Evolutionary conservation across 2,888 invertebrate species (phyloP).

Genomic region (Diaprepes abbreviatus): DNA sequence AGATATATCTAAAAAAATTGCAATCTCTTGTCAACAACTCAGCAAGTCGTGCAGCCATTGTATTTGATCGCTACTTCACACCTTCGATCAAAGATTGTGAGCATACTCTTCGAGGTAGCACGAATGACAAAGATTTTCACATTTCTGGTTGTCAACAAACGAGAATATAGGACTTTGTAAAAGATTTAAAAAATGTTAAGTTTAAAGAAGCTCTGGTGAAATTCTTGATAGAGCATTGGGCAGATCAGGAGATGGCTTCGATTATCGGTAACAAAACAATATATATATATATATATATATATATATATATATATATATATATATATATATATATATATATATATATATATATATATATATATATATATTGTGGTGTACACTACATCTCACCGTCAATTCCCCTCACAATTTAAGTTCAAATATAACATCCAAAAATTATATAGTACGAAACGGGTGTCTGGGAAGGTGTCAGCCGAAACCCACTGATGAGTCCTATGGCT

Average conservation of each 20-base stretch:
- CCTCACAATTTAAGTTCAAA: too few species aligned
- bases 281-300: too few species aligned
- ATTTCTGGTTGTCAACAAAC: slow-evolving; percentile 46
- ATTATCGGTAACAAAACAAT: slow-evolving; percentile 55
- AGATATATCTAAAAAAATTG: slow-evolving; percentile 53
- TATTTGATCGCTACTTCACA: slow-evolving; percentile 53
- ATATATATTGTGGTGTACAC: too few species aligned
- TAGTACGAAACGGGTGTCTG: too few species aligned
- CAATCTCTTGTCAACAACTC: slow-evolving; percentile 47
- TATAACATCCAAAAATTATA: too few species aligned
- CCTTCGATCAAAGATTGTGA: slow-evolving; percentile 55
- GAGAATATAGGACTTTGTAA: slow-evolving; percentile 38
- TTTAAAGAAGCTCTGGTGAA: slow-evolving; percentile 55
- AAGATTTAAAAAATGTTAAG: slow-evolving; percentile 42
- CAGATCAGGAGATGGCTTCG: slow-evolving; percentile 52
- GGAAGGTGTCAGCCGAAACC: too few species aligned
- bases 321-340: too few species aligned
- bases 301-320: too few species aligned
- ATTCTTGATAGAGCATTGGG: slow-evolving; percentile 57
- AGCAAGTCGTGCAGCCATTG: slow-evolving; percentile 39
- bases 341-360: too few species aligned
- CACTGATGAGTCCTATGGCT: too few species aligned
- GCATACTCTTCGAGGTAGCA: slow-evolving; percentile 48
- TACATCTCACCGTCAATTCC: too few species aligned
- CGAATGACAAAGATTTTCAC: slow-evolving; percentile 31